Base-by-base conservation (phyloP, 2,888 invertebrate species). In the Cryptus armator region DNA sequence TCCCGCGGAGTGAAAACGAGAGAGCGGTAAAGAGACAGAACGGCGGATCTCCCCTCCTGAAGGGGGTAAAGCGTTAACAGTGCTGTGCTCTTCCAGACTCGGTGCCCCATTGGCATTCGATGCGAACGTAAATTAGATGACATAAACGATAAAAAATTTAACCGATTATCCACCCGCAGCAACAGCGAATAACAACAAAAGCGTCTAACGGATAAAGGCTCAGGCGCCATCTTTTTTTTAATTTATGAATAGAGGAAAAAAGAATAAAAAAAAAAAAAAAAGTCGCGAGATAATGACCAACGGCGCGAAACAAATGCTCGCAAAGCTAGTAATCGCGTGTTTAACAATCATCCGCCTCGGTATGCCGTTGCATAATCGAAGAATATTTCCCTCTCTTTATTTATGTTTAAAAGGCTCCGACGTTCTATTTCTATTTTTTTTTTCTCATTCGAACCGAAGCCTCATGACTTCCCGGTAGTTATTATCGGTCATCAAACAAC, bases 1-100 rank as follows among this genome's bases (percentile, higher is more conserved):
- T 64, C 46, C 76, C 70, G 76, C 62, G 76, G 70, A 56, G 74
- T 46, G 66, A 43, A 74, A 43, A 24, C 37, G 81, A 59, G 64
- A 19, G 67, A 68, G 56, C 48, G 71, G 66, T 14, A 43, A 43
- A 43, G 64, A 64, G 7, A 66, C 16, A 66, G 66, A 16, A 9
- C 56, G 19, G 56, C 64, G 24, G 43, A 68, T 51, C 80, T 16
- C 12, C 79, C 53, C 19, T 6, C 78, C 32, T 81, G 43, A 10
- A 2, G n/a, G 16, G 46, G 74, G 10, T 29, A 14, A 3, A 6
- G 48, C 46, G 48, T 29, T 48, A 16, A 48, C 78, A 79, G 78
- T 67, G 83, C 83, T 67, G 83, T 71, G 79, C 70, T 46, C 14
- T 7, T 16, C 48, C 59, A 12, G 32, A 51, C 37, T 24, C 43